phyloP scores from a whole-genome alignment of 1,140 invertebrate species.

The Goniozus legneri region DNA sequence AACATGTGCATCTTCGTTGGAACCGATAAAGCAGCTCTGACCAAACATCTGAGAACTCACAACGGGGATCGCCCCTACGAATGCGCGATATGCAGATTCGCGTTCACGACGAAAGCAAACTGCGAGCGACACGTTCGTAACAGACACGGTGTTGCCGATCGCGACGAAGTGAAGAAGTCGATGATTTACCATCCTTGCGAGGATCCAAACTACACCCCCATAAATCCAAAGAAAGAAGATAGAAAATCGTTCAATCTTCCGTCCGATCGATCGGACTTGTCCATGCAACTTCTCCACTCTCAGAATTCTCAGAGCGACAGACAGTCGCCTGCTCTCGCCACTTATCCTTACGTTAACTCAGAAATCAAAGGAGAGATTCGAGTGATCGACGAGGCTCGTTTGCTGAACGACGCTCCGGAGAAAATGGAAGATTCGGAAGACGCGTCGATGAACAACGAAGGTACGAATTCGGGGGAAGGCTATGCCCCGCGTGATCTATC shows the following conservation, averaged over 20 bases:
- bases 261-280: background rate
- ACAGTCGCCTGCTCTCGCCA: no score
- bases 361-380: constrained; percentile 9
- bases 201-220: constrained; percentile 64
- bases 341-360: no score
- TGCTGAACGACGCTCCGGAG: no score
- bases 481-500: no score
- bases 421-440: no score
- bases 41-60: constrained; percentile 87
- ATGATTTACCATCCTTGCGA: constrained; percentile 84
- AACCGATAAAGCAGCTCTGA: constrained; percentile 84
- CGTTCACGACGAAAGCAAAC: constrained; percentile 93
- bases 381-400: constrained; percentile 14
- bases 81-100: constrained; percentile 89
- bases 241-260: constrained; percentile 11
- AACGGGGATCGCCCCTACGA: constrained; percentile 94
- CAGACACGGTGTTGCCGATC: constrained; percentile 77
- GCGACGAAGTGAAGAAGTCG: constrained; percentile 81
- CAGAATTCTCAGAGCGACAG: no score
- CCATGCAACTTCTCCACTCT: background rate
- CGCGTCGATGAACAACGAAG: no score
- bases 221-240: background rate
- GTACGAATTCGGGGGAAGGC: no score
- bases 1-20: constrained; percentile 89
- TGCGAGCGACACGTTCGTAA: constrained; percentile 88